Evolutionary conservation across 1,140 invertebrate genomes (phyloP).

Genomic region (Laodelphax striatellus): DNA sequence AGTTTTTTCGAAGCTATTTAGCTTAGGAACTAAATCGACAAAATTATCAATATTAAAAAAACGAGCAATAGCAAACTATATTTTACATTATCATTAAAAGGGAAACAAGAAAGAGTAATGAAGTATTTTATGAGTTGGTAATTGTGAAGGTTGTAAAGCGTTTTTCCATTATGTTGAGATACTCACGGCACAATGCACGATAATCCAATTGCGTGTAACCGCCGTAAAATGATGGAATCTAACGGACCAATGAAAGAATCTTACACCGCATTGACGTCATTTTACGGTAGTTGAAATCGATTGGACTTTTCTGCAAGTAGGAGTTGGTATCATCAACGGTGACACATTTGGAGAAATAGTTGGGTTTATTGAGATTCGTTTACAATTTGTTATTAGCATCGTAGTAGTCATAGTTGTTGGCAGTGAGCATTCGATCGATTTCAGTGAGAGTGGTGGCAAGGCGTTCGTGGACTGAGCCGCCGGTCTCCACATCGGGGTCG

Average conservation of each 20-base stretch:
- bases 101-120: too few relatives aligned
- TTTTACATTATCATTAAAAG: too few relatives aligned
- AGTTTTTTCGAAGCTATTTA: too few relatives aligned
- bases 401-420: background rate
- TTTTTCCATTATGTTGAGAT: background rate
- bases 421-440: background rate
- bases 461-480: background rate
- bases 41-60: too few relatives aligned
- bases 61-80: too few relatives aligned
- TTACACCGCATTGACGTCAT: too few relatives aligned
- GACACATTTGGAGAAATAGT: too few relatives aligned
- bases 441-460: background rate
- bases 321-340: too few relatives aligned
- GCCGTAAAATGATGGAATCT: conserved; percentile 40
- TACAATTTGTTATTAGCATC: background rate
- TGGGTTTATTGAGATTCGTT: too few relatives aligned
- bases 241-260: conserved; percentile 43
- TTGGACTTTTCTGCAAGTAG: conserved; percentile 38
- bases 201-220: conserved; percentile 43
- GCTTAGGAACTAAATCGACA: too few relatives aligned
- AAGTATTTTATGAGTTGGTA: too few relatives aligned
- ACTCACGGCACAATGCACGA: conserved; percentile 28
- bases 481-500: conserved; percentile 37
- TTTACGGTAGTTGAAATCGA: too few relatives aligned
- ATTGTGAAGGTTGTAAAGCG: background rate